Evolutionary conservation across 2,797 vertebrate species (phyloP).

Genomic region (Platyrinchus mystaceus): DNA sequence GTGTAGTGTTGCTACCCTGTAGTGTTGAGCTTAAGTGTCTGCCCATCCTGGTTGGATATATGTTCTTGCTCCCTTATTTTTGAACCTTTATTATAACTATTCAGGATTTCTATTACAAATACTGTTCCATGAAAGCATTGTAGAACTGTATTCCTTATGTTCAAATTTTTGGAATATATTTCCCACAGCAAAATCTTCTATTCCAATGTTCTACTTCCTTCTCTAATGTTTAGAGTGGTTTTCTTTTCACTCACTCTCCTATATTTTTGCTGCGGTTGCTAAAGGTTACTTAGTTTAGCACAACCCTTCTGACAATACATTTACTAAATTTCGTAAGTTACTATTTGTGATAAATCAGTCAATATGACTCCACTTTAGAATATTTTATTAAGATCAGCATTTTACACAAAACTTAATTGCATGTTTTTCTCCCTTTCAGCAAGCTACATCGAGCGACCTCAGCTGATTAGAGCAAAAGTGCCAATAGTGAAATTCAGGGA

Average conservation of each 20-base stretch:
- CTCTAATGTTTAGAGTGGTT: background rate
- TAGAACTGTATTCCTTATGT: background rate
- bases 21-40: background rate
- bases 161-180: background rate
- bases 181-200: background rate
- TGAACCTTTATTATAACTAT: background rate
- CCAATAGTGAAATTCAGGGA: conserved; percentile 97
- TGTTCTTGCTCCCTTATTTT: background rate
- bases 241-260: background rate
- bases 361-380: background rate
- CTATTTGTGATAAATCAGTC: background rate
- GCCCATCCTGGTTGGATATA: background rate
- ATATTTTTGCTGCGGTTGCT: background rate
- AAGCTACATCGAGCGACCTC: conserved; percentile 84
- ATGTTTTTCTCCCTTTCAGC: conserved; percentile 58
- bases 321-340: background rate
- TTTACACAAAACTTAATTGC: background rate
- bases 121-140: background rate
- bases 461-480: conserved; percentile 95
- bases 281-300: background rate
- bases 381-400: background rate
- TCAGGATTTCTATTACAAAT: background rate
- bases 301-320: background rate
- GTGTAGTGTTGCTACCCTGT: background rate
- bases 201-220: background rate